Evolutionary conservation across 2,797 vertebrate species (phyloP).

Genomic region (Characodon lateralis): DNA sequence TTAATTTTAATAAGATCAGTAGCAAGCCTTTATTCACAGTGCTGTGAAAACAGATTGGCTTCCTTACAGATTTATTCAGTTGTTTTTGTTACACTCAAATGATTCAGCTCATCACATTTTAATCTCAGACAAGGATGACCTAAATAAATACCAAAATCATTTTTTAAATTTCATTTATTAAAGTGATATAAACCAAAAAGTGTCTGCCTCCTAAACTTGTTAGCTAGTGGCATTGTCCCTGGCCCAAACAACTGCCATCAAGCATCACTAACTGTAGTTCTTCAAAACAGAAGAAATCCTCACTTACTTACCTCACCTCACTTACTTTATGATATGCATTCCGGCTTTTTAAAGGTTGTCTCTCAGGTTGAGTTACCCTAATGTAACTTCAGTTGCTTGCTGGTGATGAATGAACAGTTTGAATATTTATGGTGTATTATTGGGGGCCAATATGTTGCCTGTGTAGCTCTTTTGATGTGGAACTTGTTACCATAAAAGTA

Average conservation of each 20-base stretch:
- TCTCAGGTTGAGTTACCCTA: too few species aligned
- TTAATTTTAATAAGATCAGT: slow-evolving; percentile 9
- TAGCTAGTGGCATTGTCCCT: not conserved
- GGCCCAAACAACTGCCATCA: not conserved
- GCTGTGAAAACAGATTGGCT: slow-evolving; percentile 6
- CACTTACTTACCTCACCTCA: too few species aligned
- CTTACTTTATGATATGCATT: too few species aligned
- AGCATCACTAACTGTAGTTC: not conserved
- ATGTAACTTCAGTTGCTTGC: slow-evolving; percentile 28
- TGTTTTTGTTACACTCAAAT: slow-evolving; percentile 30
- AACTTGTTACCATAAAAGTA: slow-evolving; percentile 25
- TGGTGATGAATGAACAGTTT: slow-evolving; percentile 13
- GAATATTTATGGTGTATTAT: slow-evolving; percentile 16
- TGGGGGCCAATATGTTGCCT: slow-evolving; percentile 5
- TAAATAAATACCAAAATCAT: not conserved
- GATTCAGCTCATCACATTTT: slow-evolving; percentile 3
- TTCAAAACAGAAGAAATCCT: too few species aligned
- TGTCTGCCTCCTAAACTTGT: not conserved
- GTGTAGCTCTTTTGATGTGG: slow-evolving; percentile 21
- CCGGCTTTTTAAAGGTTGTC: too few species aligned
- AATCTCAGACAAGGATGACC: not conserved
- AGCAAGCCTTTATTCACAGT: slow-evolving; percentile 3
- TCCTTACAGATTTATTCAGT: slow-evolving; percentile 13
- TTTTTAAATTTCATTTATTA: not conserved
- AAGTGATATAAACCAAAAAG: not conserved